Conservation (phyloP, 1,140 invertebrate species). For the Orchesella cincta region DNA sequence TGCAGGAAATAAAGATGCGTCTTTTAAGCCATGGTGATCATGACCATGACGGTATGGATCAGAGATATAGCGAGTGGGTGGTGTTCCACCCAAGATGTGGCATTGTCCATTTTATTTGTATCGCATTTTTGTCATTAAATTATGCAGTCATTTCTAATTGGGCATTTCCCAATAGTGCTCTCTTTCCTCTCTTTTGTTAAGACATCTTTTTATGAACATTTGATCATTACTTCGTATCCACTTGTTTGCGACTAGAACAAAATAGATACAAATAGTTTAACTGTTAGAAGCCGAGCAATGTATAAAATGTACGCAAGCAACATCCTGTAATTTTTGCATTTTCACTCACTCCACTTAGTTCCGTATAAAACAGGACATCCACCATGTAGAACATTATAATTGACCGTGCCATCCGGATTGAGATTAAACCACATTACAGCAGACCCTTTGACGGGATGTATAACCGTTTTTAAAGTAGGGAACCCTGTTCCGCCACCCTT, state of each 20-base stretch:
- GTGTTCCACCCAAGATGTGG: too few relatives aligned
- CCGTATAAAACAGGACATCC: conserved; percentile 35
- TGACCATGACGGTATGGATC: too few relatives aligned
- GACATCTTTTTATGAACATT: conserved; percentile 37
- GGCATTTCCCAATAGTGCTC: too few relatives aligned
- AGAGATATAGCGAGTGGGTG: too few relatives aligned
- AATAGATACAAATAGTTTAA: neutral
- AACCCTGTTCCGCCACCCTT: conserved; percentile 36
- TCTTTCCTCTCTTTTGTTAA: neutral
- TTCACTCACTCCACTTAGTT: conserved; percentile 28
- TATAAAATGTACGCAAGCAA: neutral
- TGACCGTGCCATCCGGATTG: conserved; percentile 34
- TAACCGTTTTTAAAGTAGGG: conserved; percentile 28
- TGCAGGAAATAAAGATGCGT: too few relatives aligned
- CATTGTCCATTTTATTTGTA: too few relatives aligned
- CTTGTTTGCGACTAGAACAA: conserved; percentile 40
- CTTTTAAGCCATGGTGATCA: too few relatives aligned
- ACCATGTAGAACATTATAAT: conserved; percentile 35
- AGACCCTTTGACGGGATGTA: conserved; percentile 33
- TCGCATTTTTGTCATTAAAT: too few relatives aligned
- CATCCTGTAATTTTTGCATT: neutral
- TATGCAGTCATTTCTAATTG: too few relatives aligned
- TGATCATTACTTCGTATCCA: conserved; percentile 41
- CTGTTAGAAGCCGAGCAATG: too few relatives aligned
- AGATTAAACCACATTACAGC: conserved; percentile 41